Evolutionary conservation across 2,888 invertebrate genomes (phyloP), one percentile per base, ranked within the genome.

Genomic region (Papilio gigon): DNA sequence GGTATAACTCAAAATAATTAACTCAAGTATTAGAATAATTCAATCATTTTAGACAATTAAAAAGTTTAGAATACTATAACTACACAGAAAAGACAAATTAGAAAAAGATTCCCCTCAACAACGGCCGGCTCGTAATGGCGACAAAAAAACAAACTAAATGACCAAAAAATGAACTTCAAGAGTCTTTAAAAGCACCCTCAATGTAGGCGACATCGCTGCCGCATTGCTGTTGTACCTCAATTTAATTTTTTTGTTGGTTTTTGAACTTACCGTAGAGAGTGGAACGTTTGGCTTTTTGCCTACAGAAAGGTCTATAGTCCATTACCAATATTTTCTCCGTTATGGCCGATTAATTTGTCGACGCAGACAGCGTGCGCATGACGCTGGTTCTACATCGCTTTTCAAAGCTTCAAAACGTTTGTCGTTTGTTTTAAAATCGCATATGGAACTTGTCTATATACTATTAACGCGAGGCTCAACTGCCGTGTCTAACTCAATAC

Each of bases 271-370:
- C 65, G 69, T 69, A 65, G 64, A 64, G 59, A 65, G 61, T 61
- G 27, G 61, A 69, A 42, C 65, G 50, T 65, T 68, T 69, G 69
- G 69, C 69, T 69, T 69, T 65, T 69, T 69, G 69, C 69, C 69
- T 70, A 65, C 72, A 73, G 71, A 64, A 70, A 75, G 67, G 71
- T 72, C 72, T 70, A 73, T 71, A 71, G 68, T 72, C 73, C 70
- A 73, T 71, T 73, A 70, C 74, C 75, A 71, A 76, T 78, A 77
- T 78, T 77, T 78, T 71, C 72, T 67, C 65, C 71, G 74, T 77
- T 78, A 78, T 78, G 70, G 77, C 72, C 78, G 70, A 78, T 78
- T 77, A 76, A 76, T 78, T 76, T 73, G 76, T 75, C 74, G 73
- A 65, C 77, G 73, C 70, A 71, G 77, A 76, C 75, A 75, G 75